Conservation (phyloP, 2,888 invertebrate genomes). For the Lymantria monacha region DNA sequence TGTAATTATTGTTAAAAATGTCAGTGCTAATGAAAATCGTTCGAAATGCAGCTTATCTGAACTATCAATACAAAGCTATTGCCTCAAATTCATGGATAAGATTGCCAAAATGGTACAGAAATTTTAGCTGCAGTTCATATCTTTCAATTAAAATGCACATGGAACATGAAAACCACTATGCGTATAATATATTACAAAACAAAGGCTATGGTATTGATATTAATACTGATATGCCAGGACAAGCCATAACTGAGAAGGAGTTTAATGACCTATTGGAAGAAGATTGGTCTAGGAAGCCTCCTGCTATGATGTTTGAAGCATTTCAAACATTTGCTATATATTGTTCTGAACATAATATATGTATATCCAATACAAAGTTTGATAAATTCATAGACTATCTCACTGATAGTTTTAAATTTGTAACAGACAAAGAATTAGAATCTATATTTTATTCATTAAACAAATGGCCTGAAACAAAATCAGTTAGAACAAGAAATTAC, state of each 20-base stretch:
- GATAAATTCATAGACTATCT: conserved; percentile 64
- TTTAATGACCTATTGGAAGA: conserved; percentile 44
- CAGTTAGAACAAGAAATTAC: conserved; percentile 81
- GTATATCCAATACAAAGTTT: conserved; percentile 63
- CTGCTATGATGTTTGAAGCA: conserved; percentile 47
- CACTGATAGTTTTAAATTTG: conserved; percentile 76
- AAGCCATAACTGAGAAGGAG: conserved; percentile 34
- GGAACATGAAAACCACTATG: conserved; percentile 70
- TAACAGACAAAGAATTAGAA: conserved; percentile 82
- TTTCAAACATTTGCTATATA: conserved; percentile 59
- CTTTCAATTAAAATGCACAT: conserved; percentile 54
- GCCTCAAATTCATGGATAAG: conserved; percentile 13
- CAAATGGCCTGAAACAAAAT: conserved; percentile 76
- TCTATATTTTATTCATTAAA: conserved; percentile 74
- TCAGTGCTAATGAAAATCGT: conserved; percentile 25
- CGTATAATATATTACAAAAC: conserved; percentile 61
- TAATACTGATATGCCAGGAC: conserved; percentile 16
- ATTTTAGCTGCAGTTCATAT: conserved; percentile 39
- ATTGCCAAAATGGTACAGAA: conserved; percentile 29
- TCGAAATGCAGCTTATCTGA: conserved; percentile 21
- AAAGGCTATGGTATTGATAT: conserved; percentile 55
- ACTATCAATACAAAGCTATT: conserved; percentile 15
- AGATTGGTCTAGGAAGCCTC: conserved; percentile 50
- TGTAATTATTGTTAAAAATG: not conserved
- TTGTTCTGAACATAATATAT: conserved; percentile 51